Evolutionary conservation across 2,888 invertebrate species (phyloP).

Genomic region (Ashinkailepas kermadecensis): DNA sequence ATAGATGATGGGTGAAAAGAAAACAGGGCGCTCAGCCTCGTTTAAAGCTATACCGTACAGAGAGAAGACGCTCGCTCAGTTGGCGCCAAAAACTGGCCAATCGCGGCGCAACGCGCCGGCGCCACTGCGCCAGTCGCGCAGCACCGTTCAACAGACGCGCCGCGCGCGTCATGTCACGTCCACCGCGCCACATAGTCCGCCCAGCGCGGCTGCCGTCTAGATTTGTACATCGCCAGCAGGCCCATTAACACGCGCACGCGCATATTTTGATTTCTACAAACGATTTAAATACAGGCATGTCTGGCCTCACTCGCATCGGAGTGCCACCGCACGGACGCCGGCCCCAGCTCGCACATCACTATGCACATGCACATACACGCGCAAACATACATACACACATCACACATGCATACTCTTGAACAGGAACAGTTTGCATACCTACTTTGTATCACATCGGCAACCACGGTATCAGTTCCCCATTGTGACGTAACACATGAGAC

Average conservation of each 20-base stretch:
- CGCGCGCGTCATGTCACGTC: not conserved
- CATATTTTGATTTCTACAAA: constrained; percentile 10
- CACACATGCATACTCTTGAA: not conserved
- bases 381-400: not conserved
- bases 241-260: not conserved
- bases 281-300: not conserved
- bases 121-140: not conserved
- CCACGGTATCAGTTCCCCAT: no score
- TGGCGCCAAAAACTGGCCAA: not conserved
- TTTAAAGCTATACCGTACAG: constrained; percentile 8
- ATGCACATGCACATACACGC: not conserved
- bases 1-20: not conserved
- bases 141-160: not conserved
- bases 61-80: not conserved
- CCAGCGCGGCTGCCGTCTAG: not conserved
- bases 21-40: not conserved
- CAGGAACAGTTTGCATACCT: constrained; percentile 18
- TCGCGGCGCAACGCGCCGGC: not conserved
- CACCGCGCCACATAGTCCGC: not conserved
- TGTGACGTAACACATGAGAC: not conserved
- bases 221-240: not conserved
- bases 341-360: not conserved
- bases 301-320: not conserved
- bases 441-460: not conserved
- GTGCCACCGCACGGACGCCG: not conserved